Evolutionary conservation across 2,113 vertebrate species (phyloP), one percentile per base, ranked within the genome.

Genomic region (Poeciliopsis turrubarensis): DNA sequence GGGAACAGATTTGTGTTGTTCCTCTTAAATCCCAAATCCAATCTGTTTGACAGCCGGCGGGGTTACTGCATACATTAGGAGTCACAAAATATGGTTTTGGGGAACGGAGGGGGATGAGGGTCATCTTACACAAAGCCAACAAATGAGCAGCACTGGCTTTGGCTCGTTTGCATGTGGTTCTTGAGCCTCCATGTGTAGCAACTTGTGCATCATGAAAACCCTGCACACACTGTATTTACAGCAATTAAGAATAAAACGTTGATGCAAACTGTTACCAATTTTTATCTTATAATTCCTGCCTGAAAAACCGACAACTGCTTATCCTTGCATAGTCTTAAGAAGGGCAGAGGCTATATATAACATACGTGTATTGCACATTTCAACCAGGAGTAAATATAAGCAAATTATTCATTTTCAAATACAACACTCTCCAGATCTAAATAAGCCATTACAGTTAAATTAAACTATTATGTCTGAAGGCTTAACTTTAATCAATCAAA

Each of bases 1-100:
- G 64, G 85, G 85, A 84, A 78, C 89, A 85, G 87, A 89, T 87
- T 90, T 85, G 79, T 68, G 79, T 79, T 87, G 76, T 86, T 90
- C 82, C 78, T 89, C 81, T 80, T 72, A 80, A 87, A 87, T 80
- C 80, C 85, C 63, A 47, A 63, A 87, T 89, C 88, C 83, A 57
- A 84, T 73, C 84, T 87, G 86, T 75, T 68, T 85, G 79, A 73
- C 65, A 62, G 76, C 74, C 83, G 82, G 88, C 86, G 69, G 86
- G 88, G 88, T 87, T 75, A 79, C 34, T 72, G 75, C 67, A 68
- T 65, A 51, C 66, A 72, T 34, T 47, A 76, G 65, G 60, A 76
- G 54, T 57, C 51, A 79, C 75, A 66, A 70, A 73, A 62, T 67
- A 47, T 51, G 25, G 73, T 76, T 39, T 22, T 17, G 68, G 44